Base-by-base conservation (phyloP, 2,113 vertebrate genomes). In the Oryzias javanicus region DNA sequence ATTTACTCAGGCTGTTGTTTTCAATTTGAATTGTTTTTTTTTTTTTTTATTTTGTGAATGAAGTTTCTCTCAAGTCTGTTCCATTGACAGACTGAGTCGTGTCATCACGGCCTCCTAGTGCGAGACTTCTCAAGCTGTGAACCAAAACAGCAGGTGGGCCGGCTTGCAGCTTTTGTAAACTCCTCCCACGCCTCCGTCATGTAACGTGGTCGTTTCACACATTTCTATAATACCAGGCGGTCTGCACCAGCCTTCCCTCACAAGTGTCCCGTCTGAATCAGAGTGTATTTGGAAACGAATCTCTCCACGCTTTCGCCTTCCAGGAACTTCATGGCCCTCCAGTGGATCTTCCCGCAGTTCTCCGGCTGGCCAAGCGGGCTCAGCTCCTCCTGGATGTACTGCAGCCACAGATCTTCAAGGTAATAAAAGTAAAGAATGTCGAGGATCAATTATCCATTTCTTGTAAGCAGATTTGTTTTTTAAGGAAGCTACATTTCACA, bases 321-420 rank as follows among this genome's bases (percentile, higher is more conserved):
- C 71, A 99, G 69, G 58, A 90, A 90, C 87, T 95, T 96, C 94
- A 97, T 91, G 60, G 97, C 97, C 81, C 96, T 92, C 97, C 97
- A 98, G 84, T 99, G 93, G 79, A 99, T 92, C 79, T 89, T 93
- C 48, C 93, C 93, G 4, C 93, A 95, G 77, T 95, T 95, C 80
- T 94, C 92, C 4, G 94, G 92, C 82, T 91, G 94, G 10, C 97
- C 97, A 1, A 88, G 83, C 1, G 88, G 75, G 58, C 63, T 91
- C 64, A 94, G 77, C 81, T 99, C 97, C 68, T 95, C 94, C 79
- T 89, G 92, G 70, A 98, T 92, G 74, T 98, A 99, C 78, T 93
- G 90, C 76, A 99, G 87, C 97, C 97, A 99, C 59, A 98, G 85
- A 80, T 94, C 97, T 98, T 8, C 0, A 52, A 27, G 46, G 68